Base-by-base conservation (phyloP, 1,140 invertebrate species). In the Odontomachus brunneus region DNA sequence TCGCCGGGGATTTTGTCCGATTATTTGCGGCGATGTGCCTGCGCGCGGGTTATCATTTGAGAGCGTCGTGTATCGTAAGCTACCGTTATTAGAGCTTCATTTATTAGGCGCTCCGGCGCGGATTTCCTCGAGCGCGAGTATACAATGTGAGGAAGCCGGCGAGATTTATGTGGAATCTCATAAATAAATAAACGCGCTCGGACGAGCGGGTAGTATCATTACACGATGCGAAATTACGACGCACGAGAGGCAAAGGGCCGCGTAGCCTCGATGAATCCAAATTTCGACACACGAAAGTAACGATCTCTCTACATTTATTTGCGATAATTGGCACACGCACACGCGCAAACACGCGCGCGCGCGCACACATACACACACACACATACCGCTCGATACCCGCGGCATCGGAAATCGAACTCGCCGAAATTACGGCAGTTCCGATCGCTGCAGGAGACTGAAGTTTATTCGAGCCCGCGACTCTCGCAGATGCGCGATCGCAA, bases 91-190 rank as follows among this genome's bases (percentile, higher is more conserved):
- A 24, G 55, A 38, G 33, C 33, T 57, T 55, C 29, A 69, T 69
- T 78, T 69, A 78, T 26, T 22, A 55, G 9, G 26, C 44, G n/a
- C 22, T 49, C 19, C 55, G 38, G 24, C n/a, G n/a, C 49, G 15
- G 67, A 66, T 38, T 78, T 12, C 29, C 24, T 26, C 48, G 12
- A 67, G 22, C 26, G 22, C 26, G 17, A 55, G 22, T 12, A 19
- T 24, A 44, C 14, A 48, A 9, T 24, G 33, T 3, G 24, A 44
- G 22, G 19, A 51, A 24, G 48, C 17, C 24, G 9, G 14, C 19
- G 14, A 51, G 63, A 69, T 67, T 78, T 78, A 57, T 78, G 24
- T 69, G 3, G n/a, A 69, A 78, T 57, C 15, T 78, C 17, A 26
- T 22, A 44, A 78, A 78, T 55, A 62, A 73, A 74, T 26, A 44